A percentile compares a stretch with the other conserved stretches of the same genome.
Conservation (phyloP, 30 jellyfish, hydroid and myxozoan genomes). For the Hydra vulgaris region DNA sequence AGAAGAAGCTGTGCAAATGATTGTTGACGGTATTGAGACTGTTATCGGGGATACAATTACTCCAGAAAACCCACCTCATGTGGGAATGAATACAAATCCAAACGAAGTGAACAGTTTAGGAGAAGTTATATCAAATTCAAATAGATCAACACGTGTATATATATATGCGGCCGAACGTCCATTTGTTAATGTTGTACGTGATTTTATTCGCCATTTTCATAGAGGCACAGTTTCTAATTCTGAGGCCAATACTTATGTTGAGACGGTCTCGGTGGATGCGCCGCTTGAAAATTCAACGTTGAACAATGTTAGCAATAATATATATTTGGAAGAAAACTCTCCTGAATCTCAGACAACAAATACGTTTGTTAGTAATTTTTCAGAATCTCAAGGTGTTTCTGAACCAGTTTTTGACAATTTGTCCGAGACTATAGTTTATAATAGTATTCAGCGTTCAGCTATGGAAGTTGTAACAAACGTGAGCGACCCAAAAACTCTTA, state of each 20-base stretch:
- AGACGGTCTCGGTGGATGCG: not conserved
- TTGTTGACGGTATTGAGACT: conserved; percentile 33
- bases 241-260: not conserved
- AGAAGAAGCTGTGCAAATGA: conserved; percentile 47
- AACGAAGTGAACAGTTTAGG: conserved; percentile 1
- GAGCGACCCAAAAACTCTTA: not conserved
- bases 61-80: not conserved
- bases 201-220: conserved; percentile 27
- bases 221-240: not conserved
- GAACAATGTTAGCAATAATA: not conserved
- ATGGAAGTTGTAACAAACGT: not conserved
- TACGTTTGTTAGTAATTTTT: not conserved
- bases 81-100: not conserved
- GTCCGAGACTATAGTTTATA: not conserved
- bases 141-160: conserved; percentile 23
- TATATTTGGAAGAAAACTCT: not conserved
- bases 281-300: not conserved
- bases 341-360: not conserved
- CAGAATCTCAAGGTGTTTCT: not conserved
- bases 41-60: conserved; percentile 15
- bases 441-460: not conserved
- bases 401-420: not conserved
- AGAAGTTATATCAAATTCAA: conserved; percentile 7
- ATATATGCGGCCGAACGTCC: conserved; percentile 30
- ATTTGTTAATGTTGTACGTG: conserved; percentile 27